Conservation (phyloP, 2,113 vertebrate species). For the Cynoglossus semilaevis region DNA sequence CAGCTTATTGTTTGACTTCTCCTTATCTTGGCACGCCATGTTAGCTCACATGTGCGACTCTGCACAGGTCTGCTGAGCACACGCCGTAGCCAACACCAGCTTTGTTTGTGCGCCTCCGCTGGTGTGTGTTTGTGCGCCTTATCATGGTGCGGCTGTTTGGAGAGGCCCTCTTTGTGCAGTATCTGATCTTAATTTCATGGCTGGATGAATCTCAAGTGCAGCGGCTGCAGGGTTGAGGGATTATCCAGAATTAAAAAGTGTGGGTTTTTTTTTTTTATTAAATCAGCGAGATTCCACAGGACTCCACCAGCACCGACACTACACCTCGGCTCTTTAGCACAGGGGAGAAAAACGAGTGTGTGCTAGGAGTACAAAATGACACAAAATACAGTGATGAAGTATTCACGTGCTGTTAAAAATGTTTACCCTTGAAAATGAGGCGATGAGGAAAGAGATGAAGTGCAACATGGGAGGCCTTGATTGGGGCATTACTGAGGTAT, state of each 20-base stretch:
- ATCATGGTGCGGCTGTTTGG: conserved; percentile 47
- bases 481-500: conserved; percentile 67
- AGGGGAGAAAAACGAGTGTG: conserved; percentile 28
- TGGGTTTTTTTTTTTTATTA: conserved; percentile 7
- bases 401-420: conserved; percentile 67
- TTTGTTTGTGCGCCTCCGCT: conserved; percentile 37
- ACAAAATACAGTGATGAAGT: conserved; percentile 57
- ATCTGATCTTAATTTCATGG: conserved; percentile 77
- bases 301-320: conserved; percentile 17
- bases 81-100: conserved; percentile 5
- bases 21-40: conserved; percentile 31
- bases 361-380: conserved; percentile 27
- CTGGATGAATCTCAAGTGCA: conserved; percentile 48
- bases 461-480: conserved; percentile 52
- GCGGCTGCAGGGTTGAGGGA: conserved; percentile 46
- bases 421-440: conserved; percentile 70
- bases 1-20: conserved; percentile 38
- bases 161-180: conserved; percentile 22
- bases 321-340: too few species aligned
- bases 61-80: conserved; percentile 23
- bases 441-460: conserved; percentile 48
- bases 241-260: conserved; percentile 58
- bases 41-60: conserved; percentile 51
- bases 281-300: conserved; percentile 41
- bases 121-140: conserved; percentile 24